These are phyloP conservation scores for Luperina nickerlii DNA, from an alignment of 2,888 invertebrate genomes.

Conservation along the genomic window DNA sequence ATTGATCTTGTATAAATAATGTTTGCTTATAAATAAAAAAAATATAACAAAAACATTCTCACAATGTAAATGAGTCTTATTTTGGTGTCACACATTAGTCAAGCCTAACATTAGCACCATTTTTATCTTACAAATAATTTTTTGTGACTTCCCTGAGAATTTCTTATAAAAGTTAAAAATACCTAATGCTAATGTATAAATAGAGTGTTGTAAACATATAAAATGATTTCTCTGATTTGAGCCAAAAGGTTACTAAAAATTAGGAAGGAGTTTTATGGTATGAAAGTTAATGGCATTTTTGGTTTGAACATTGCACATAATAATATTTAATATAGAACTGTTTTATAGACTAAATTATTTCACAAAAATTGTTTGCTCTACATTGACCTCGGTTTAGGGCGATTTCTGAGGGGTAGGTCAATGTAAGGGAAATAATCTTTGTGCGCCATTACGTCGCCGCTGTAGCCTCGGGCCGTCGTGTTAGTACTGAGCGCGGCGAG, in stretches of 20 bases:
- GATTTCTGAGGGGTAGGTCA: conserved; percentile 74
- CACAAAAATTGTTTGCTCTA: conserved; percentile 84
- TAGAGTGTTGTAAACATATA: conserved; percentile 85
- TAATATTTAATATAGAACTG: conserved; percentile 85
- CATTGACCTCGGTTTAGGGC: conserved; percentile 85
- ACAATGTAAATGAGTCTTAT: conserved; percentile 88
- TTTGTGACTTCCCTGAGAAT: conserved; percentile 90
- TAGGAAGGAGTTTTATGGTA: conserved; percentile 83
- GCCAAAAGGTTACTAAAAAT: conserved; percentile 83
- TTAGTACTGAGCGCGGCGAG: conserved; percentile 72
- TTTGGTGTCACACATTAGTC: conserved; percentile 90
- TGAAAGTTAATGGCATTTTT: conserved; percentile 89
- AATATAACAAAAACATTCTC: conserved; percentile 89
- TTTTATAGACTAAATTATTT: conserved; percentile 78
- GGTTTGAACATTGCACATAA: conserved; percentile 90
- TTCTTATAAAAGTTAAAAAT: conserved; percentile 90
- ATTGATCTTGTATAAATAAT: conserved; percentile 88
- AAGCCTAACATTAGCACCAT: conserved; percentile 90
- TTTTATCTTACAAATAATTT: conserved; percentile 88
- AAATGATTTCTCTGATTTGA: conserved; percentile 88
- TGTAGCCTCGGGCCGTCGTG: conserved; percentile 72
- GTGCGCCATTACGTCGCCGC: conserved; percentile 75
- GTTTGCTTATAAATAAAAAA: conserved; percentile 89
- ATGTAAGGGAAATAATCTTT: conserved; percentile 86
- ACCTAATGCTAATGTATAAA: conserved; percentile 89